A percentile compares a stretch with the other conserved stretches of the same genome.
These are phyloP conservation scores for Nasonovia ribisnigri DNA, from an alignment of 2,888 invertebrate genomes.

Conservation along the genomic window DNA sequence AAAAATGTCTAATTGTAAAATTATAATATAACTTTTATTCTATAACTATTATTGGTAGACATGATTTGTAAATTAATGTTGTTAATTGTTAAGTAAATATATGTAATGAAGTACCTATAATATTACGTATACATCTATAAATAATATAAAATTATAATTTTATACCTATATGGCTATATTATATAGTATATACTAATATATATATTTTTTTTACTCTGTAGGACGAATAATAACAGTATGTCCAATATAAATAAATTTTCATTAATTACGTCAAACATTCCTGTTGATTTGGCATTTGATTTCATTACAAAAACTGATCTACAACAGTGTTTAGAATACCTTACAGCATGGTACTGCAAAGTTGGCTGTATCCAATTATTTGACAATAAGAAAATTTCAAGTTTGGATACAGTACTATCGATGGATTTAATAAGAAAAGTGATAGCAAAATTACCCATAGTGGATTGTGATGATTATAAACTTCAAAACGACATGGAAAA, in stretches of 20 bases:
- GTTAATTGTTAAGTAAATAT: background rate
- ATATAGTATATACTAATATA: background rate
- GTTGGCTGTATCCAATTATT: conserved; percentile 37
- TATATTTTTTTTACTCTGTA: conserved; percentile 14
- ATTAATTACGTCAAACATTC: conserved; percentile 39
- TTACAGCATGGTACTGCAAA: conserved; percentile 47
- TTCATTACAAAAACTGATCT: background rate
- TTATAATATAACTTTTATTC: background rate
- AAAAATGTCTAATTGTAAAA: background rate
- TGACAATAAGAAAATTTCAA: background rate
- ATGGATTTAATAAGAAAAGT: background rate
- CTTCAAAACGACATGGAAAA: conserved; percentile 50
- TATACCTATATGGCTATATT: too few species aligned
- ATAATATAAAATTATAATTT: too few species aligned
- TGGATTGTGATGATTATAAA: conserved; percentile 39
- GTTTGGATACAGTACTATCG: background rate
- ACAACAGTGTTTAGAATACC: conserved; percentile 46
- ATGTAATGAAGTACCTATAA: background rate
- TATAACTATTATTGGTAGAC: too few species aligned
- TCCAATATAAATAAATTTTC: background rate
- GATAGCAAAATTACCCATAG: conserved; percentile 56
- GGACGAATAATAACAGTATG: background rate
- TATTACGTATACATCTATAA: background rate
- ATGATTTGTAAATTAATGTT: background rate
- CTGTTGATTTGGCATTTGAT: conserved; percentile 53